A percentile compares a stretch with the other conserved stretches of the same genome.
phyloP scores from a whole-genome alignment of 1,140 invertebrate species.

The Zaprionus nigranus region DNA sequence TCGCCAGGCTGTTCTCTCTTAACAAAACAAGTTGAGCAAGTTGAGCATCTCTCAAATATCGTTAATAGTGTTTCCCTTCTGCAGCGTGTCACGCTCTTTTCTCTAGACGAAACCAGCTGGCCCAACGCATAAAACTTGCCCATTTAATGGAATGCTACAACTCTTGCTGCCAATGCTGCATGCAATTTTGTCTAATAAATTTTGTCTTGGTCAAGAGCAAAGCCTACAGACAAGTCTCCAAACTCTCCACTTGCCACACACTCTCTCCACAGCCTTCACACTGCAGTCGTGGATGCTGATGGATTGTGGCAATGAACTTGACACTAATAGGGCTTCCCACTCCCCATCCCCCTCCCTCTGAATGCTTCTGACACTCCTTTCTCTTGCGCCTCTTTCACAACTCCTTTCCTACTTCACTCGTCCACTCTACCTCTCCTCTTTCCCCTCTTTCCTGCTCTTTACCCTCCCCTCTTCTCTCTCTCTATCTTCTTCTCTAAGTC shows the following conservation, averaged over 20 bases:
- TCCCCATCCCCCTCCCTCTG: constrained; percentile 12
- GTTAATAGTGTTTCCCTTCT: no score
- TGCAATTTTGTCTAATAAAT: constrained; percentile 39
- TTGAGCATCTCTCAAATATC: not conserved
- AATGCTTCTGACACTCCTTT: not conserved
- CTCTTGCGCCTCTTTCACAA: not conserved
- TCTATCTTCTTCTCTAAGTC: constrained; percentile 1
- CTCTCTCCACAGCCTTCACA: not conserved
- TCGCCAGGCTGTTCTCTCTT: no score
- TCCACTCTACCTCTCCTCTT: not conserved
- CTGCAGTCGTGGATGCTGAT: constrained; percentile 23
- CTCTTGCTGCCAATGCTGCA: not conserved
- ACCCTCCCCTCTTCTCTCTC: not conserved
- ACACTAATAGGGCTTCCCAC: constrained; percentile 79
- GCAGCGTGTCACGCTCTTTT: not conserved
- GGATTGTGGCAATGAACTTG: constrained; percentile 81
- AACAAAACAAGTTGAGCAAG: no score
- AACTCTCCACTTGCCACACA: not conserved
- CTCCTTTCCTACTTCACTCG: not conserved
- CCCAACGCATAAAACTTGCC: constrained; percentile 9
- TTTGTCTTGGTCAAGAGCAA: constrained; percentile 26
- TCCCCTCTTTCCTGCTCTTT: not conserved
- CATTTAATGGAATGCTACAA: constrained; percentile 40
- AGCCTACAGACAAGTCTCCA: not conserved
- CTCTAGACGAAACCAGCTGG: not conserved